phyloP scores from a whole-genome alignment of 2,888 invertebrate species.

The Cantharis rufa region DNA sequence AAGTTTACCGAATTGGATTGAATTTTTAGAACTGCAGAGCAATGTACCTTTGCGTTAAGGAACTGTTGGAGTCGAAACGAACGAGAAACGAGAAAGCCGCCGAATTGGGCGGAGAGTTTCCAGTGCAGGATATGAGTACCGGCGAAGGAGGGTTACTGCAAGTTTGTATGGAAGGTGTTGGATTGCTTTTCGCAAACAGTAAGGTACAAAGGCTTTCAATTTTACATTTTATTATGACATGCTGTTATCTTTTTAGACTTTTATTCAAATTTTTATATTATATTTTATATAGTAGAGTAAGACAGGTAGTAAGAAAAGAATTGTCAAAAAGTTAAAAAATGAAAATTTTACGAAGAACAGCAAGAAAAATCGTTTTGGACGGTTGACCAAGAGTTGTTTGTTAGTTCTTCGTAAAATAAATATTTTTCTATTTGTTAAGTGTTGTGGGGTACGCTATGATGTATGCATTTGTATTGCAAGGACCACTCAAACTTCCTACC shows the following conservation, averaged over 20 bases:
- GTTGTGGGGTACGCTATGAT: constrained; percentile 57
- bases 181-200: constrained; percentile 97
- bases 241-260: constrained; percentile 20
- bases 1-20: background rate
- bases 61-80: constrained; percentile 90
- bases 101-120: constrained; percentile 94
- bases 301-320: constrained; percentile 1
- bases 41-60: constrained; percentile 97
- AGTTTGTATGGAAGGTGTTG: constrained; percentile 99
- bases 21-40: constrained; percentile 81
- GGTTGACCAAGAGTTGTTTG: background rate
- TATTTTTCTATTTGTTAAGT: constrained; percentile 45
- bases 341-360: background rate
- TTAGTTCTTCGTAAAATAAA: background rate
- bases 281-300: constrained; percentile 3
- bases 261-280: constrained; percentile 11
- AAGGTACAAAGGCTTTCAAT: constrained; percentile 71
- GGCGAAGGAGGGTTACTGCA: constrained; percentile 97
- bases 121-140: constrained; percentile 95
- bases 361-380: background rate
- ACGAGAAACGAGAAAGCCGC: constrained; percentile 70
- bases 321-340: background rate
- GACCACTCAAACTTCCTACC: constrained; percentile 78
- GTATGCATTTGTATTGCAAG: constrained; percentile 67
- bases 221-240: constrained; percentile 14